Evolutionary conservation across 1,140 invertebrate genomes (phyloP).

Genomic region (Lasioglossum albipes): DNA sequence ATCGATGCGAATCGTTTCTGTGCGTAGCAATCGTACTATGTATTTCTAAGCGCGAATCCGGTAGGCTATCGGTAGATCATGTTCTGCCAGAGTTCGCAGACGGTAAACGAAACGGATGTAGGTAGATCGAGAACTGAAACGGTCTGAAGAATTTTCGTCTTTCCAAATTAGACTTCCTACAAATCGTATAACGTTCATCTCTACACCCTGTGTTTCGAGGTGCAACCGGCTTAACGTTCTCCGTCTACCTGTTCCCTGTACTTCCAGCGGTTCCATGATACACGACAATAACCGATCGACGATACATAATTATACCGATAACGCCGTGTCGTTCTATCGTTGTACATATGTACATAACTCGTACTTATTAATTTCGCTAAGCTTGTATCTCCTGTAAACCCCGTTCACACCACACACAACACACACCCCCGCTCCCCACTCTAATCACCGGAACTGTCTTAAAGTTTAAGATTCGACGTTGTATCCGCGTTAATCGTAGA

Average conservation of each 20-base stretch:
- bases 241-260: neutral
- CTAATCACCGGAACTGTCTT: slow-evolving; percentile 23
- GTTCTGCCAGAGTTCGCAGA: neutral
- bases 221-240: neutral
- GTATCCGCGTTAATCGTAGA: slow-evolving; percentile 26
- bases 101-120: neutral
- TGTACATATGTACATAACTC: slow-evolving; percentile 81
- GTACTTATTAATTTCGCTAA: slow-evolving; percentile 80
- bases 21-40: neutral
- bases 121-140: neutral
- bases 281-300: slow-evolving; percentile 67
- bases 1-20: neutral
- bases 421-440: neutral
- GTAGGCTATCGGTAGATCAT: neutral
- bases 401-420: slow-evolving; percentile 31
- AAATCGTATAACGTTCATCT: neutral
- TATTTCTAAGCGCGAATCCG: neutral
- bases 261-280: slow-evolving; percentile 44
- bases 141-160: neutral
- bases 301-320: slow-evolving; percentile 70
- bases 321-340: slow-evolving; percentile 73
- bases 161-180: too few relatives aligned
- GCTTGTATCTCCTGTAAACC: slow-evolving; percentile 67
- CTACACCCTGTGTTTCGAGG: neutral
- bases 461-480: slow-evolving; percentile 44